Base-by-base conservation (phyloP, 2,888 invertebrate genomes). In the Ommatoiulus sabulosus region DNA sequence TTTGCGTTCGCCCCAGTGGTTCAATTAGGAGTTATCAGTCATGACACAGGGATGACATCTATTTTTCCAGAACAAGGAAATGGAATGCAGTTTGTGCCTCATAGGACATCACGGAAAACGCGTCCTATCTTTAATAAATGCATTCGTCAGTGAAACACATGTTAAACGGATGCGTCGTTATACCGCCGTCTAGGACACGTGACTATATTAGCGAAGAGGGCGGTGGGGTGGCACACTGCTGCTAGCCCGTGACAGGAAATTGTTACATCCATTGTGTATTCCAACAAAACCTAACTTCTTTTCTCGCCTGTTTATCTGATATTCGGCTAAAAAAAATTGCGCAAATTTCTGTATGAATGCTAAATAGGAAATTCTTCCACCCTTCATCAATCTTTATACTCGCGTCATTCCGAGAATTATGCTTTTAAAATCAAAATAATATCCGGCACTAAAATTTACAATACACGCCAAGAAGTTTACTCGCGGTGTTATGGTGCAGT, bases 41-140 rank as follows among this genome's bases (percentile, higher is more conserved):
- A 52, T 87, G 87, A 24, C 85, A 44, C 85, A 35, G 63, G 48
- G 87, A 87, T 87, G 87, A 87, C 87, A 87, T 87, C 48, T 87
- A 87, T 87, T 87, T 87, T 48, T 87, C 87, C 48, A 46, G 43
- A 57, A 87, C 87, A 87, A 87, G 87, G 87, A 87, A 87, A 87
- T 87, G 87, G 87, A 87, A 87, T 87, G 87, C 87, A 24, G 87
- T 87, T 87, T 87, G 44, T 44, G 48, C 24, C 44, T 44, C 24
- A 87, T 48, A 63, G 63, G 63, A 63, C 63, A 63, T 63, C 63
- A 63, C 63, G 63, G 20, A 63, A 63, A 63, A 63, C 20, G 35
- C 35, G 63, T 63, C 63, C 63, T 63, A 63, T 63, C 24, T 46
- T 44, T 48, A 87, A 87, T 87, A 87, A 87, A 87, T 87, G 87